Percentiles rank a stretch among this genome's conserved stretches.
Evolutionary conservation across 2,797 vertebrate species (phyloP).

Genomic region (Eurystomus glaucurus): DNA sequence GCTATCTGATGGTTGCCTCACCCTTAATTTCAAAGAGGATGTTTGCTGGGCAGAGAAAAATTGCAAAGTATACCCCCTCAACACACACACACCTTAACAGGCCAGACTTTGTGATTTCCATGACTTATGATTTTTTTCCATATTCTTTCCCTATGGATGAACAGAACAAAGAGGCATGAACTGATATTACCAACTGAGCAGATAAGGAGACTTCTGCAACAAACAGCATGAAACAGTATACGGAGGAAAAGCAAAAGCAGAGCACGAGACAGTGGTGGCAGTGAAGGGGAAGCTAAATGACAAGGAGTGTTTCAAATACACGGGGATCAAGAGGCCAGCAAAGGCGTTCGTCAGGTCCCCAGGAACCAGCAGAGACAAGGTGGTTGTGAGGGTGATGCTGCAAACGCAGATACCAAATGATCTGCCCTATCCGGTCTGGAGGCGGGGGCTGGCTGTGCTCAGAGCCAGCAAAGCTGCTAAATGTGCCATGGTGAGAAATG

Average conservation of each 20-base stretch:
- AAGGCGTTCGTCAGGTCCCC: not conserved
- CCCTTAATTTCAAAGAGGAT: not conserved
- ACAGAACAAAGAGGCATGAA: not conserved
- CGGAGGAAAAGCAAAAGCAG: not conserved
- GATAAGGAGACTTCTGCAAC: not conserved
- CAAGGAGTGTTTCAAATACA: not conserved
- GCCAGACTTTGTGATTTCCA: not conserved
- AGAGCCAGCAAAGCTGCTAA: not conserved
- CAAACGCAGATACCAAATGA: not conserved
- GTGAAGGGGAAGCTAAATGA: not conserved
- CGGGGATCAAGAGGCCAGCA: not conserved
- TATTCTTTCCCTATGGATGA: not conserved
- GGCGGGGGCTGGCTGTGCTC: not conserved
- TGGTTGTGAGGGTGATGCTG: not conserved
- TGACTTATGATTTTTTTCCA: not conserved
- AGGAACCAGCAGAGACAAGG: not conserved
- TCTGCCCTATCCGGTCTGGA: rapidly evolving
- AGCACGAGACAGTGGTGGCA: not conserved
- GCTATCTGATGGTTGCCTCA: not conserved
- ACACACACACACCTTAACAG: not conserved
- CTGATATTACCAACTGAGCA: not conserved
- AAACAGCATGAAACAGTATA: not conserved
- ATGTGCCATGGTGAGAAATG: not conserved
- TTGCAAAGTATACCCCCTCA: too few species aligned
- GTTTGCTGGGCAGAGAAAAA: not conserved